phyloP scores from a whole-genome alignment of 2,888 invertebrate species.

The Lasioglossum zephyrum region DNA sequence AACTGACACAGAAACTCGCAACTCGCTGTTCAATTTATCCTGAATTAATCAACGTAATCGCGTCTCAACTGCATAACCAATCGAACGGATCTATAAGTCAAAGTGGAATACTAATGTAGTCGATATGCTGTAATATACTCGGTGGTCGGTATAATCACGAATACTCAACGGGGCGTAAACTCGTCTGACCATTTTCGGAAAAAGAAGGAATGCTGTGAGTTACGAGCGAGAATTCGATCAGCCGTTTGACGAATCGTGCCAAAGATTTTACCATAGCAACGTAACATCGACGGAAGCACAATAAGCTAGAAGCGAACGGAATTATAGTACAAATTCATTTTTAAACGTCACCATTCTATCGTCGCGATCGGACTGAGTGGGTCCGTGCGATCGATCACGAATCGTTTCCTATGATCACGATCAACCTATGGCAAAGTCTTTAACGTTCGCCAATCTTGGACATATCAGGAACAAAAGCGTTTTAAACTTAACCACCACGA shows the following conservation, averaged over 20 bases:
- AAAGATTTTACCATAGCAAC: constrained; percentile 47
- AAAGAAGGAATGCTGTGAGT: constrained; percentile 40
- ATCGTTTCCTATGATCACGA: constrained; percentile 21
- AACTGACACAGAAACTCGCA: constrained; percentile 39
- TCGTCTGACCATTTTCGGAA: constrained; percentile 43
- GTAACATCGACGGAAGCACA: constrained; percentile 22
- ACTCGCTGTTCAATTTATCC: constrained; percentile 58
- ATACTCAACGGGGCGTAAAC: constrained; percentile 57
- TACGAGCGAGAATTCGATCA: constrained; percentile 40
- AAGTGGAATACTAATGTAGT: constrained; percentile 62
- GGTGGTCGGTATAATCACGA: constrained; percentile 70
- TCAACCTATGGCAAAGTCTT: constrained; percentile 43
- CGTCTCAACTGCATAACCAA: constrained; percentile 56
- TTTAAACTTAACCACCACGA: constrained; percentile 41
- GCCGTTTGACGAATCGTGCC: constrained; percentile 32
- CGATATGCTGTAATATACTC: constrained; percentile 68
- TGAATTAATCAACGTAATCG: constrained; percentile 57
- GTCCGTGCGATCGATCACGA: not conserved
- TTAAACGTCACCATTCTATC: not conserved
- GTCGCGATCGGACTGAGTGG: not conserved
- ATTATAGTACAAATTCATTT: constrained; percentile 41
- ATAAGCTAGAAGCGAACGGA: constrained; percentile 15
- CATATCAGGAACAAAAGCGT: constrained; percentile 77
- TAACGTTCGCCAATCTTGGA: constrained; percentile 72
- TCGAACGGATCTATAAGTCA: constrained; percentile 48